These are phyloP conservation scores for Pachycephala philippinensis DNA, from an alignment of 2,113 vertebrate genomes.

Conservation along the genomic window DNA sequence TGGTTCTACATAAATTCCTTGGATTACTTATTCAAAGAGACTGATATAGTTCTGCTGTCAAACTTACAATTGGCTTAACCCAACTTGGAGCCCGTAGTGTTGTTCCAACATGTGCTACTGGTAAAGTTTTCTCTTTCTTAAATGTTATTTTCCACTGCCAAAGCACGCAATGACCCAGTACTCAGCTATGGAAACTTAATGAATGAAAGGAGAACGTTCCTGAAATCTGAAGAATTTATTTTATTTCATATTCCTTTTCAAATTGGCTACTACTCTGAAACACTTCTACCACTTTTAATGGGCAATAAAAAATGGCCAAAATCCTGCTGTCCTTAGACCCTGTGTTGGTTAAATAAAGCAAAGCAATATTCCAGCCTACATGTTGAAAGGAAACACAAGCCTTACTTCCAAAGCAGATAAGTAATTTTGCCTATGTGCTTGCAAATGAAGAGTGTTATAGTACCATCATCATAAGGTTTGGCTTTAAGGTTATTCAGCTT, in stretches of 20 bases:
- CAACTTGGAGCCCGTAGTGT: not conserved
- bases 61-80: not conserved
- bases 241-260: slow-evolving; percentile 12
- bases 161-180: not conserved
- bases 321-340: not conserved
- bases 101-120: not conserved
- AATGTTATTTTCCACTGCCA: slow-evolving; percentile 33
- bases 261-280: not conserved
- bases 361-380: not conserved
- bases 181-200: not conserved
- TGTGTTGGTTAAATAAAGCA: not conserved
- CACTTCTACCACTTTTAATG: not conserved
- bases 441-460: not conserved
- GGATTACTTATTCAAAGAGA: slow-evolving; percentile 4
- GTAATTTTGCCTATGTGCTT: not conserved
- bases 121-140: not conserved
- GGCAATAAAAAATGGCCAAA: not conserved
- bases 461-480: not conserved
- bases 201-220: not conserved
- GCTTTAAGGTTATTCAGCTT: not conserved
- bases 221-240: not conserved
- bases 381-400: not conserved
- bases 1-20: not conserved
- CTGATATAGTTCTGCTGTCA: slow-evolving; percentile 16
- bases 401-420: not conserved